These are phyloP conservation scores for Tragelaphus oryx DNA, from an alignment of 2,797 vertebrate species.

Conservation along the genomic window DNA sequence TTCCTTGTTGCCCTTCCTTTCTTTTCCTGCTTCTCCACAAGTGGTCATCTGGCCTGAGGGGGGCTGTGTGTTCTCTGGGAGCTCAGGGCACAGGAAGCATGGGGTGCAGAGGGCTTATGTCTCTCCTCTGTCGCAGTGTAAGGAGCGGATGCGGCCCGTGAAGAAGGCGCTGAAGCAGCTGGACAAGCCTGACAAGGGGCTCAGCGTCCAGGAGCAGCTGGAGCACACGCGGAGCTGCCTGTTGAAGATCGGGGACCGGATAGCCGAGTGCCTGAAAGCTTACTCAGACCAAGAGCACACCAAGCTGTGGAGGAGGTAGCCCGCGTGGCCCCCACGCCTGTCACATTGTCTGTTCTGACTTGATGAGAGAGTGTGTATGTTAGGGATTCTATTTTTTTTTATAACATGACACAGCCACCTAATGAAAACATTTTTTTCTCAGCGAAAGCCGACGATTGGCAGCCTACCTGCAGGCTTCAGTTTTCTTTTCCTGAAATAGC, in stretches of 20 bases:
- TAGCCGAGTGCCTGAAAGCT: slow-evolving; percentile 98
- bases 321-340: background rate
- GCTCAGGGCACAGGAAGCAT: background rate
- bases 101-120: background rate
- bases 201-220: slow-evolving; percentile 95
- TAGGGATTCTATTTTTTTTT: background rate
- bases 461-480: background rate
- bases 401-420: background rate
- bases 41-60: background rate
- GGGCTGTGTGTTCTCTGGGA: background rate
- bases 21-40: background rate
- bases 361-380: background rate
- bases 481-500: background rate
- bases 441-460: background rate
- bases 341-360: background rate
- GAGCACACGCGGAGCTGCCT: slow-evolving; percentile 97
- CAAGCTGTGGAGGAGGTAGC: slow-evolving; percentile 94
- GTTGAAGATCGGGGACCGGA: slow-evolving; percentile 97
- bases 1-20: background rate
- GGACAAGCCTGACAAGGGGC: slow-evolving; percentile 96
- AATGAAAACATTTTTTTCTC: background rate
- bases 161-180: slow-evolving; percentile 99
- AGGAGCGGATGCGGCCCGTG: slow-evolving; percentile 98
- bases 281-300: slow-evolving; percentile 95
- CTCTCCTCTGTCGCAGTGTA: slow-evolving; percentile 86